Evolutionary conservation across 2,888 invertebrate genomes (phyloP), one percentile per base, ranked within the genome.

Genomic region (Pollenia griseotomentosa): DNA sequence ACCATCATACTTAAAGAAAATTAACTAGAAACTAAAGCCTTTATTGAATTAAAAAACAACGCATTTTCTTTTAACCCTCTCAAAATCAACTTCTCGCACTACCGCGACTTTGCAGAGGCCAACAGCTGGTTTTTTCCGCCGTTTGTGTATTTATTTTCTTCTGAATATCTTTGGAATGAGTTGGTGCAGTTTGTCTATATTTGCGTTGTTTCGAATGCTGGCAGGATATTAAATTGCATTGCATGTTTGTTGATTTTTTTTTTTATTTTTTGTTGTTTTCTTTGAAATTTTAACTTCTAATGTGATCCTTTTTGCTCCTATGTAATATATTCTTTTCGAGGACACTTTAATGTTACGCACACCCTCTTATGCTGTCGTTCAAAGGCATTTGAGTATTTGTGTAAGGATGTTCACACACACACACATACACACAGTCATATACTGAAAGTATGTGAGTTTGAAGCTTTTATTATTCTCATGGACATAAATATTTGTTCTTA

Each of bases 281-380:
- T 83, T 83, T 77, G 53, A 70, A 77, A 83, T 81, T 83, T 59
- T 48, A 83, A 77, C 42, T 71, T 78, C 57, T 71, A 57, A 83
- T 78, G 77, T 78, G 83, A 71, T 83, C 63, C 77, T 77, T 78
- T 65, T 83, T 78, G 83, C 70, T 83, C 83, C 71, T 51, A 71
- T 83, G 48, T 23, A 77, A 59, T 78, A 57, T 57, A 71, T 77
- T 71, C 77, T 78, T 16, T 53, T 78, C 63, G 71, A 83, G 83
- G 77, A 83, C 77, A 83, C 70, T 83, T 78, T 48, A 71, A 71
- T 55, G 77, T 4, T 53, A 77, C 83, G 77, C 83, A 77, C 82
- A 68, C 70, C 70, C 83, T 48, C 46, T 51, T 65, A 48, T 65
- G 40, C n/a, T 71, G n/a, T 53, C 16, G 19, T 44, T 71, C 55